Evolutionary conservation across 2,888 invertebrate genomes (phyloP).

Genomic region (Plebejus melissa): DNA sequence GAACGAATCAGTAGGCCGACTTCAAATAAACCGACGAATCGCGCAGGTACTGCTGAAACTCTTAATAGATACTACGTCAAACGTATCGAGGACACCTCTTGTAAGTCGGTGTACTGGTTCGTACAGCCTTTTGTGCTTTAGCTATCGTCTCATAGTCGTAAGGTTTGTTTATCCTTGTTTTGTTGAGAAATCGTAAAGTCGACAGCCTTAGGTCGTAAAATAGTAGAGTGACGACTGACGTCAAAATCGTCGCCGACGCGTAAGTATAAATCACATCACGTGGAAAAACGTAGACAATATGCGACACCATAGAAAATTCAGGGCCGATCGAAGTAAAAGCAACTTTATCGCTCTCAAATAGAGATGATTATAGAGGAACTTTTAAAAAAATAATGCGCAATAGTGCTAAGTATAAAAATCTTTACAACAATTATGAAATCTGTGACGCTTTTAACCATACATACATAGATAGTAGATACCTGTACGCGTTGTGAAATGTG

Average conservation of each 20-base stretch:
- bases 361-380: not conserved
- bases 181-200: not conserved
- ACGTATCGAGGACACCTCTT: not conserved
- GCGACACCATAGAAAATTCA: not conserved
- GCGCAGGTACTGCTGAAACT: no score
- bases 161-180: not conserved
- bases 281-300: not conserved
- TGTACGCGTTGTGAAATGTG: not conserved
- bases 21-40: no score
- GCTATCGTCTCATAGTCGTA: not conserved
- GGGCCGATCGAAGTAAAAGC: not conserved
- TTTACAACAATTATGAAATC: not conserved
- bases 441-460: not conserved
- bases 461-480: not conserved
- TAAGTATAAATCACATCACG: not conserved
- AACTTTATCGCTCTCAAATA: not conserved
- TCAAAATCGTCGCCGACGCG: constrained; percentile 3
- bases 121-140: no score
- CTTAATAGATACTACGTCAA: no score
- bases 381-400: not conserved
- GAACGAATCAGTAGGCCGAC: no score
- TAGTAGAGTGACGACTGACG: constrained; percentile 3
- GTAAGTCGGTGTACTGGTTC: no score
- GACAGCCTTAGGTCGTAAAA: not conserved
- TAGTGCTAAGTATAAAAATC: not conserved